Conservation (phyloP, 2,888 invertebrate species). For the Agriopis leucophaearia region DNA sequence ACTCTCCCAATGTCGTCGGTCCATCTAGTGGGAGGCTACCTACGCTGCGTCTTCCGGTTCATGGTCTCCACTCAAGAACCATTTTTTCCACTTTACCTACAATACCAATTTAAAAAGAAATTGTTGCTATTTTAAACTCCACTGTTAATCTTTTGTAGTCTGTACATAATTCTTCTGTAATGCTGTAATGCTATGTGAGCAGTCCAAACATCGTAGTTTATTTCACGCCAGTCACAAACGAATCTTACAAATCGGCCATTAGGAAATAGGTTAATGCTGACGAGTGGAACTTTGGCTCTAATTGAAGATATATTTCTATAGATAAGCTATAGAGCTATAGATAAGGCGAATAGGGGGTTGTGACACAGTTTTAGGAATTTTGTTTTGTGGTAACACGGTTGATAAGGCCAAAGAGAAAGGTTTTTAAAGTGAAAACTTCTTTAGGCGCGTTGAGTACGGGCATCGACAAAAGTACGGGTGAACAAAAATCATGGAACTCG, state of each 20-base stretch:
- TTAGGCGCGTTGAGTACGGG: too few species aligned
- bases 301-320: conserved; percentile 28
- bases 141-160: neutral
- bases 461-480: too few species aligned
- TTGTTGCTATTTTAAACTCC: neutral
- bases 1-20: too few species aligned
- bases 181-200: conserved; percentile 8
- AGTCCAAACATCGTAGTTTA: conserved; percentile 17
- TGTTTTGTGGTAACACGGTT: neutral
- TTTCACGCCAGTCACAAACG: conserved; percentile 14
- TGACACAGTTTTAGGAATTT: neutral
- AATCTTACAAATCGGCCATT: conserved; percentile 25
- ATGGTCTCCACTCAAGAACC: too few species aligned
- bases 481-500: too few species aligned
- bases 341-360: neutral
- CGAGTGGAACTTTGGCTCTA: conserved; percentile 16
- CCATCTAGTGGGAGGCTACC: too few species aligned
- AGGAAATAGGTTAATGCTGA: conserved; percentile 27
- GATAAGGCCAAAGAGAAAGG: too few species aligned
- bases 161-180: neutral
- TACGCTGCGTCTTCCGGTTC: too few species aligned
- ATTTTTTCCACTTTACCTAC: too few species aligned
- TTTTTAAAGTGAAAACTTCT: too few species aligned
- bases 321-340: too few species aligned
- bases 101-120: too few species aligned